Conservation (phyloP, 2,113 vertebrate species). For the Puntigrus tetrazona region DNA sequence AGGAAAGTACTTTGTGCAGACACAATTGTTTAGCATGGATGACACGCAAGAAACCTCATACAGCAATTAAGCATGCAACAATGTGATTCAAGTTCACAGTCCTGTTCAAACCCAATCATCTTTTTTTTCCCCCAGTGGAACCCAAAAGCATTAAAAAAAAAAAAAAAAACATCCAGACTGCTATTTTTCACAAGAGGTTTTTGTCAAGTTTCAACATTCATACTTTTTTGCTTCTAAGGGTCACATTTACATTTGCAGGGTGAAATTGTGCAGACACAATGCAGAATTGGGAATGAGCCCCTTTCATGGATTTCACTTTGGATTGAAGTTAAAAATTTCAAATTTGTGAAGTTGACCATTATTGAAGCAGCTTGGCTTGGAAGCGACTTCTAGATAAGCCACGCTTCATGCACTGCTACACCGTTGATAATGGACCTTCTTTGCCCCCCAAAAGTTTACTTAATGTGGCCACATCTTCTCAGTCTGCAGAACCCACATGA, state of each 20-base stretch:
- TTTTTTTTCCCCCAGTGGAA: background rate
- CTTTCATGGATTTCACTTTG: background rate
- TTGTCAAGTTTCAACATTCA: background rate
- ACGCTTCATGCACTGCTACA: background rate
- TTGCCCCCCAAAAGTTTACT: background rate
- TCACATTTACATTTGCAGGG: background rate
- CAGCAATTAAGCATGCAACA: background rate
- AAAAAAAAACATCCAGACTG: background rate
- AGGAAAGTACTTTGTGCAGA: slow-evolving; percentile 14
- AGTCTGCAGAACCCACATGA: background rate
- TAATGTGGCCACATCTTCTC: background rate
- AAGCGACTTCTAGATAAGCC: background rate
- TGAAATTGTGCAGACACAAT: background rate
- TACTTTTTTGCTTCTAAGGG: background rate
- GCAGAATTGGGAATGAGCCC: background rate
- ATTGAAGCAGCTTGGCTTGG: background rate
- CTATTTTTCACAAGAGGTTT: background rate
- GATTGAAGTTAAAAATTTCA: background rate
- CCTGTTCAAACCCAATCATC: background rate
- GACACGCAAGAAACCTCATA: background rate
- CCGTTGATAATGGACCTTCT: background rate
- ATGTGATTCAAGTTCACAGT: background rate
- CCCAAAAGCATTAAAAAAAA: background rate
- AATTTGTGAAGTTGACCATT: background rate
- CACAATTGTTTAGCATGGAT: background rate